These are phyloP conservation scores for Nyctibius bracteatus DNA, from an alignment of 2,113 vertebrate genomes.

Conservation along the genomic window DNA sequence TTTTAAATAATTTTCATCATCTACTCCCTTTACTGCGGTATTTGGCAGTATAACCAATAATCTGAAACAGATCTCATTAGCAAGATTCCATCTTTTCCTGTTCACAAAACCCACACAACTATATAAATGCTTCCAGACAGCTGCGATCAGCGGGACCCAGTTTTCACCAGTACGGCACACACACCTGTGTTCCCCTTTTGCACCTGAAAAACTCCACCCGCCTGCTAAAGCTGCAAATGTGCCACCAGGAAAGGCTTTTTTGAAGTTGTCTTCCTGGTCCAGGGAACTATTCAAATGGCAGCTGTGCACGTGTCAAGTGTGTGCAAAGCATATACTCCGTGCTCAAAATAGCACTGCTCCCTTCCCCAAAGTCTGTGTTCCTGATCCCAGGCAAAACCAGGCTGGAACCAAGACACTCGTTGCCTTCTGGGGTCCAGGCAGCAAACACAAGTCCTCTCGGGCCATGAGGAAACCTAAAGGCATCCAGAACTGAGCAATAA, in stretches of 20 bases:
- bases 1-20: neutral
- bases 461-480: neutral
- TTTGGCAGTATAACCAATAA: neutral
- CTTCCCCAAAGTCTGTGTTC: neutral
- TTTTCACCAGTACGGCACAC: neutral
- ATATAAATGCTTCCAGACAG: neutral
- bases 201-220: neutral
- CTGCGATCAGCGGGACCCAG: neutral
- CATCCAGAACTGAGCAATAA: neutral
- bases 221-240: neutral
- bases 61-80: neutral
- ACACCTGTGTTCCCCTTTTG: neutral
- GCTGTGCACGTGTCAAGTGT: rapidly evolving
- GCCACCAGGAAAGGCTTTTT: neutral
- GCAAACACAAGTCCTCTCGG: neutral
- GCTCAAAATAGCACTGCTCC: neutral
- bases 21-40: neutral
- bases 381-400: neutral
- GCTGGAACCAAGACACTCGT: neutral
- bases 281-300: neutral
- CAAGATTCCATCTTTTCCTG: neutral
- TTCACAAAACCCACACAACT: neutral
- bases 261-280: neutral
- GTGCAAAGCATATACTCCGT: too few species aligned
- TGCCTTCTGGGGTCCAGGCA: neutral